Evolutionary conservation across 1,140 invertebrate species (phyloP).

Genomic region (Plectrocnemia conspersa): DNA sequence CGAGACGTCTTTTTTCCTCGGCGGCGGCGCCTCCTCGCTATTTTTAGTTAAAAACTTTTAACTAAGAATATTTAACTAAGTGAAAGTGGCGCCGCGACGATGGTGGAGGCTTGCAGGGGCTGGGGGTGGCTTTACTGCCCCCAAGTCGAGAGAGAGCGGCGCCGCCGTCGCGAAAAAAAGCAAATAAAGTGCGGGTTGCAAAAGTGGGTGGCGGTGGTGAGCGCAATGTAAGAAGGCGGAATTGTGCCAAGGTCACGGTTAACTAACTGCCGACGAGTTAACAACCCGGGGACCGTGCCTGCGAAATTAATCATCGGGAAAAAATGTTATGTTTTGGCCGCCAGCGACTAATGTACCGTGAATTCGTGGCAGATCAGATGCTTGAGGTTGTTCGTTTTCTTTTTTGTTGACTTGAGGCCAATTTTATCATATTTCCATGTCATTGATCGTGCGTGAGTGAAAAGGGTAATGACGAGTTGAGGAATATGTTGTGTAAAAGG

Average conservation of each 20-base stretch:
- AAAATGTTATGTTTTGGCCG: neutral
- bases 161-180: conserved; percentile 26
- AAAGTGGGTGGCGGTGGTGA: too few species aligned
- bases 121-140: neutral
- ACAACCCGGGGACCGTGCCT: conserved; percentile 17
- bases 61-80: conserved; percentile 37
- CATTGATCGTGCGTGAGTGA: too few species aligned
- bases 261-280: conserved; percentile 32
- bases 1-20: conserved; percentile 22
- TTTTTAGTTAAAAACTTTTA: conserved; percentile 36
- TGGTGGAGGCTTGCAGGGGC: conserved; percentile 1
- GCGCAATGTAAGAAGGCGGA: conserved; percentile 13
- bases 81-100: conserved; percentile 14
- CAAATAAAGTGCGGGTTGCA: conserved; percentile 28
- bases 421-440: too few species aligned
- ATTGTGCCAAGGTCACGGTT: conserved; percentile 35
- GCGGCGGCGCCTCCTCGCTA: conserved; percentile 20
- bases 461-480: too few species aligned
- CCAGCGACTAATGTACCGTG: too few species aligned
- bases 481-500: too few species aligned
- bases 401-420: too few species aligned
- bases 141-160: conserved; percentile 1
- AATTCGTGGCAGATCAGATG: too few species aligned
- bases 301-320: neutral
- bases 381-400: too few species aligned